Conservation (phyloP, 2,888 invertebrate species). For the Acleris cristana region DNA sequence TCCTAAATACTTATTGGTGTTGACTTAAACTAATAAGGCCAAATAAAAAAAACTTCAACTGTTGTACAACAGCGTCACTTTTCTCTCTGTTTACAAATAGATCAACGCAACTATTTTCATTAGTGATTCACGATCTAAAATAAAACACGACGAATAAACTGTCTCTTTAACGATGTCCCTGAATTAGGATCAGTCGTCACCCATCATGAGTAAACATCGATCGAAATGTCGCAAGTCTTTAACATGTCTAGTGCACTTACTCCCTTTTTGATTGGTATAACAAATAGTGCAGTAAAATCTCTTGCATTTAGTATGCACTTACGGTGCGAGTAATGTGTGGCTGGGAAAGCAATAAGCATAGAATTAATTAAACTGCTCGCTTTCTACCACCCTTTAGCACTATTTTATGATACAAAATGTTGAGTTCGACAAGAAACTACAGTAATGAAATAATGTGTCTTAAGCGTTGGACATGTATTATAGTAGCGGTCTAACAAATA, state of each 20-base stretch:
- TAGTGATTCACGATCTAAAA: conserved; percentile 32
- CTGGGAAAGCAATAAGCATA: background rate
- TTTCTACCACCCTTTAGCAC: too few species aligned
- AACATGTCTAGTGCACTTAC: background rate
- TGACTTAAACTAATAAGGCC: too few species aligned
- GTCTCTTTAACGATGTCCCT: conserved; percentile 62
- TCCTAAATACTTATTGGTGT: too few species aligned
- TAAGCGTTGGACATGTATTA: too few species aligned
- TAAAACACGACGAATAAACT: conserved; percentile 40
- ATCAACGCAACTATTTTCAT: conserved; percentile 25
- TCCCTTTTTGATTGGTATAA: background rate
- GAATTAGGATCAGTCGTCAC: conserved; percentile 66
- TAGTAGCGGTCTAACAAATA: too few species aligned
- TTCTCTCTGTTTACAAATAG: conserved; percentile 25
- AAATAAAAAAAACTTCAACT: too few species aligned
- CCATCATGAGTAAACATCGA: conserved; percentile 48
- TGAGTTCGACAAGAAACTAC: too few species aligned
- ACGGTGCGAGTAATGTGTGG: background rate
- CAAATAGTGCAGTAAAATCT: conserved; percentile 1
- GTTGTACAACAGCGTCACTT: background rate
- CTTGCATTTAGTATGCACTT: conserved; percentile 6
- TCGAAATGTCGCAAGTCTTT: conserved; percentile 1
- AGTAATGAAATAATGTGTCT: too few species aligned
- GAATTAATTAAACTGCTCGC: background rate
- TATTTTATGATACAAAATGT: too few species aligned